These are phyloP conservation scores for Prolemur simus DNA, from an alignment of 2,113 vertebrate species.

Conservation along the genomic window DNA sequence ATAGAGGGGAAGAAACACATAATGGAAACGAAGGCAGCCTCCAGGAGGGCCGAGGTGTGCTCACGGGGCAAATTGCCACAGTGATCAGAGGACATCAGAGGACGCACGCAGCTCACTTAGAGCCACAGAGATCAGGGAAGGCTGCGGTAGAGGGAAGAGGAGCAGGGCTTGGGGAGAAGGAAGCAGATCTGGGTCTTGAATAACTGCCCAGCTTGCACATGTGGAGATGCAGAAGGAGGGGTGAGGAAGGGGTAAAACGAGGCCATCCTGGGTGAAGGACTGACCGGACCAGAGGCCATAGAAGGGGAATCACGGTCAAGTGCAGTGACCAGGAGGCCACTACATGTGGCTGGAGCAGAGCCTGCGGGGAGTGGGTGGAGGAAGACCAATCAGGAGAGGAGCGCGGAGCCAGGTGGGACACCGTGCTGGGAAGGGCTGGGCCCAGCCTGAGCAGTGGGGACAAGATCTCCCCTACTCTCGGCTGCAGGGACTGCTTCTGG, in stretches of 20 bases:
- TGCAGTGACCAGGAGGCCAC: neutral
- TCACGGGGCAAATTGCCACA: rapidly evolving
- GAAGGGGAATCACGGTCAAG: neutral
- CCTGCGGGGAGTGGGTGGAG: neutral
- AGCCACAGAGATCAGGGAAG: neutral
- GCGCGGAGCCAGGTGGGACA: rapidly evolving
- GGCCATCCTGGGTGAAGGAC: neutral
- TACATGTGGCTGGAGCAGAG: neutral
- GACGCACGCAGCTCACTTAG: neutral
- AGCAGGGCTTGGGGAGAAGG: neutral
- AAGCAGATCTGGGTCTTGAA: neutral
- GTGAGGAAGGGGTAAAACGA: neutral
- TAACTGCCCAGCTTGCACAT: neutral
- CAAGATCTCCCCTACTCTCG: neutral
- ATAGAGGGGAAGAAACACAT: neutral
- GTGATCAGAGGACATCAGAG: neutral
- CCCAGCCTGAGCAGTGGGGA: neutral
- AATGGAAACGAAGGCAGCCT: no score
- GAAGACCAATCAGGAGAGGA: neutral
- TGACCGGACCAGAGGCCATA: neutral
- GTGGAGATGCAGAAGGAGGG: neutral
- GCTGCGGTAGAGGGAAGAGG: neutral
- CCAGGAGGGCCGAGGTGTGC: neutral
- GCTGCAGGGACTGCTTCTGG: neutral
- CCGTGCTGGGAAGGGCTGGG: neutral